A percentile compares a stretch with the other conserved stretches of the same genome.
phyloP scores from a whole-genome alignment of 1,140 invertebrate species.

The Pinna nobilis region DNA sequence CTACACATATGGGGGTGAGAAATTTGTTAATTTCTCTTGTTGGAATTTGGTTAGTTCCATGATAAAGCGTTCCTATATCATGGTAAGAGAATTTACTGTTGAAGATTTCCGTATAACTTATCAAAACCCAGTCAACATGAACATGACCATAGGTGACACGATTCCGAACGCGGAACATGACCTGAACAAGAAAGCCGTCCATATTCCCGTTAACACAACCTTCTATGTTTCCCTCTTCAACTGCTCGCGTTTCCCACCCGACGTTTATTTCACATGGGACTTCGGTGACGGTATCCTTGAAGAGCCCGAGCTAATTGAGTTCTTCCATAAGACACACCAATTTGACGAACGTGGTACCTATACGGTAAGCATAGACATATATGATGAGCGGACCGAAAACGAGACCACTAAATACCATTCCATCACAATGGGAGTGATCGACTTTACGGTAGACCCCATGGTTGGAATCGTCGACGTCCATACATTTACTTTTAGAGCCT shows the following conservation, averaged over 20 bases:
- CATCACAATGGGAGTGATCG: slow-evolving; percentile 8
- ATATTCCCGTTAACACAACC: background rate
- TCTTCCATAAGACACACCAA: background rate
- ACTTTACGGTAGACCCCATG: background rate
- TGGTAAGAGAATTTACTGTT: slow-evolving; percentile 1
- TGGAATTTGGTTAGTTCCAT: slow-evolving; percentile 32
- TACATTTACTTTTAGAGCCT: background rate
- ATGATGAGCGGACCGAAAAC: background rate
- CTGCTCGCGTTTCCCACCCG: slow-evolving; percentile 20
- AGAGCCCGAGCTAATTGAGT: background rate
- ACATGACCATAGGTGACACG: slow-evolving; percentile 5
- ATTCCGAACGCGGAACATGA: background rate
- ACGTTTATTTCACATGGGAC: slow-evolving; percentile 11
- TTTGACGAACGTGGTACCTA: slow-evolving; percentile 7
- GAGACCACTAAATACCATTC: background rate
- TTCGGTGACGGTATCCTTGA: slow-evolving; percentile 7
- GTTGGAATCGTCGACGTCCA: background rate
- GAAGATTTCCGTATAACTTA: slow-evolving; percentile 8
- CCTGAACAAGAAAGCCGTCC: background rate
- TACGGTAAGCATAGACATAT: background rate
- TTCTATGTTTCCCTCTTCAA: slow-evolving; percentile 13
- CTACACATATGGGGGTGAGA: slow-evolving; percentile 2
- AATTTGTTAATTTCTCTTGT: slow-evolving; percentile 16
- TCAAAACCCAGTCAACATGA: background rate
- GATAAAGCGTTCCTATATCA: background rate